Evolutionary conservation across 2,797 vertebrate genomes (phyloP), one percentile per base, ranked within the genome.

Genomic region (Typhlichthys eigenmanni): DNA sequence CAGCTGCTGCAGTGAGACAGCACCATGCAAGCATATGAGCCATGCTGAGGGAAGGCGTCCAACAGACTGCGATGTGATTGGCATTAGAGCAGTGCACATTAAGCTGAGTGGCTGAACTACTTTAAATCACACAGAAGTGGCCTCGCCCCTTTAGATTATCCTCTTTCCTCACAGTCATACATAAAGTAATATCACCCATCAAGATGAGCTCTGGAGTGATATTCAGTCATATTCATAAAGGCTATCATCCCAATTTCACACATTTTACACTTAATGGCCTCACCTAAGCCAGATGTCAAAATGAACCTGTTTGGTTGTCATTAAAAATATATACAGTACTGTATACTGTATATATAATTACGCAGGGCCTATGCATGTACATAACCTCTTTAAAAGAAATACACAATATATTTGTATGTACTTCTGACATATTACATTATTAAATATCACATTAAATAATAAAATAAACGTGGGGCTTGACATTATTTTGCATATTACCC

Each of bases 101-200:
- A 76, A 71, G 75, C 56, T 72, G 76, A 67, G 73, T 66, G 78
- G 80, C 78, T 78, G 73, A 80, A 78, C 76, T 68, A 79, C 82
- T 78, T 80, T 53, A 17, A 58, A 84, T 74, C 74, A 24, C 76
- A 64, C 78, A 79, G 80, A 75, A 66, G 68, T 70, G 38, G 4
- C 79, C 75, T 63, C 64, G 34, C 63, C 60, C 62, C 75, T 80
- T 73, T 43, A 76, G 64, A 71, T 79, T 74, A 75, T 70, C 66
- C 77, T 81, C 66, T 7, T 5, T 5, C n/a, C 45, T n/a, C 53
- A 78, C 77, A 72, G 49, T 80, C 79, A 75, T 64, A 65, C 66
- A 45, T 62, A 52, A 67, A 80, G 75, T 43, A 57, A 61, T n/a
- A 75, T 50, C 48, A 29, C 54, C 59, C 65, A 43, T 67, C 61